Evolutionary conservation across 2,113 vertebrate species (phyloP).

Genomic region (Haemorhous mexicanus): DNA sequence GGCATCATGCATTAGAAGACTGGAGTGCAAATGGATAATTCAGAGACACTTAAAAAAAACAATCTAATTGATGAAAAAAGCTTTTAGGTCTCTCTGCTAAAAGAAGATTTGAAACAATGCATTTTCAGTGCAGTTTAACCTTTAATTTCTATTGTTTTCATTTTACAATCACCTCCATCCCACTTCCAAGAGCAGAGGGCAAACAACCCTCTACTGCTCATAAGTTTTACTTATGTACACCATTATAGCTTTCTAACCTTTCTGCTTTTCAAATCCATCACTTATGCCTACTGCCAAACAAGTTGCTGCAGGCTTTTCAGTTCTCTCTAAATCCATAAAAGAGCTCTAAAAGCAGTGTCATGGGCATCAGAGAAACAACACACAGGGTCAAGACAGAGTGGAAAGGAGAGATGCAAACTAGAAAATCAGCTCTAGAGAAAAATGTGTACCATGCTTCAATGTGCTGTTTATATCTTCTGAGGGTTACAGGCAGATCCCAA

Average conservation of each 20-base stretch:
- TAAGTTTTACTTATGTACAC: neutral
- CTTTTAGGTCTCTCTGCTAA: neutral
- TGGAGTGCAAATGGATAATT: conserved; percentile 28
- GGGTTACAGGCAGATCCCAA: neutral
- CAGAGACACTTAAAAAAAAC: neutral
- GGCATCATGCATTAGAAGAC: conserved; percentile 34
- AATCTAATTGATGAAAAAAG: neutral
- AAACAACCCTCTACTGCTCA: neutral
- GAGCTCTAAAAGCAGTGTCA: neutral
- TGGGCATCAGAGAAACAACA: neutral
- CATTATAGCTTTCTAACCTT: conserved; percentile 3
- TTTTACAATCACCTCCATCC: conserved; percentile 6
- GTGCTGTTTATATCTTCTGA: neutral
- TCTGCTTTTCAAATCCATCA: conserved; percentile 31
- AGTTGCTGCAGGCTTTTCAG: neutral
- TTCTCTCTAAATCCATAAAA: neutral
- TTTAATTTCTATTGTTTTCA: conserved; percentile 7
- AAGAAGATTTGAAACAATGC: conserved; percentile 1
- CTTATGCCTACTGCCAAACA: neutral
- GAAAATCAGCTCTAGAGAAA: neutral
- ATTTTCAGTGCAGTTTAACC: conserved; percentile 33
- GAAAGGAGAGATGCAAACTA: neutral
- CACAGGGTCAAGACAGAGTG: neutral
- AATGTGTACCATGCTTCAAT: neutral
- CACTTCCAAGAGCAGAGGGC: neutral